Percentiles rank a stretch among this genome's conserved stretches.
Conservation (phyloP, 2,113 vertebrate genomes). For the Lasiurus borealis region DNA sequence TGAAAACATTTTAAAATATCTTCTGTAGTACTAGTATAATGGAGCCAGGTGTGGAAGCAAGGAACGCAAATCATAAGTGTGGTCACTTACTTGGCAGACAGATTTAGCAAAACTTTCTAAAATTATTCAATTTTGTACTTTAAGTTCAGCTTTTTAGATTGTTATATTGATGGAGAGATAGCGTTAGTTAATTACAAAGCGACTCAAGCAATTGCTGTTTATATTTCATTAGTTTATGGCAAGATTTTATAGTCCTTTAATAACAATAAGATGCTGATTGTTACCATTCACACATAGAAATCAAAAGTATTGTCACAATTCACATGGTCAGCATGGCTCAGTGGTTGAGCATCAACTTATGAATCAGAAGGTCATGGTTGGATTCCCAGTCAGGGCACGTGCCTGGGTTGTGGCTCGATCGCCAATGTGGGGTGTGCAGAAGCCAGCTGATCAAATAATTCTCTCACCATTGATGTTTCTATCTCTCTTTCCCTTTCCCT, state of each 20-base stretch:
- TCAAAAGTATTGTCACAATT: constrained; percentile 53
- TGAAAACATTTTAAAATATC: neutral
- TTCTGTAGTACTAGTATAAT: neutral
- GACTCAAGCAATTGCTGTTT: constrained; percentile 12
- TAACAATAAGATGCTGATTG: neutral
- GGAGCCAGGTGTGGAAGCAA: neutral
- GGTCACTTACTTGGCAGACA: neutral
- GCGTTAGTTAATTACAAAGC: constrained; percentile 25
- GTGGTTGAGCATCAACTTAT: no score
- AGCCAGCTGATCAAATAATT: no score
- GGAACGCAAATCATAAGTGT: neutral
- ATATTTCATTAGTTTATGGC: constrained; percentile 55
- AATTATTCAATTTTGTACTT: neutral
- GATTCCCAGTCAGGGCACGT: no score
- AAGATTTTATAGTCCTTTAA: constrained; percentile 55
- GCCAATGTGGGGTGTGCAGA: no score
- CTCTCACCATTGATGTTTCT: no score
- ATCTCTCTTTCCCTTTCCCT: no score
- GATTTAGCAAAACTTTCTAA: constrained; percentile 29
- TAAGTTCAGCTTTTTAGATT: neutral
- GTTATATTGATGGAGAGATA: neutral
- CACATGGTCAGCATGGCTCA: no score
- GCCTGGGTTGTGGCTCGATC: no score
- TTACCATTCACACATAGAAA: constrained; percentile 16
- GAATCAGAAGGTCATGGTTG: no score